Base-by-base conservation (phyloP, 2,888 invertebrate genomes). In the Marronus borbonicus region DNA sequence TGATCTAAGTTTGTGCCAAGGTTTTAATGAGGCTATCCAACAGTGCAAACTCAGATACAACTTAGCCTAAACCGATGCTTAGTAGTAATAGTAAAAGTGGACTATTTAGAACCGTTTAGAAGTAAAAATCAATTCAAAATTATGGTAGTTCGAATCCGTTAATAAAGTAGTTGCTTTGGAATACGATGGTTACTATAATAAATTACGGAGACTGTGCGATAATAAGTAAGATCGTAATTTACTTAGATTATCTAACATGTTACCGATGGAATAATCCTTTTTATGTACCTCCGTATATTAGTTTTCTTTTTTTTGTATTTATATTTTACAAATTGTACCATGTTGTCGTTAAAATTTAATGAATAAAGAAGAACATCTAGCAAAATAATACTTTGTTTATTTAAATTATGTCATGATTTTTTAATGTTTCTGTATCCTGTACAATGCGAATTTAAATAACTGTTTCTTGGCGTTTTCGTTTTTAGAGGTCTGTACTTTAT, bases 1-100 rank as follows among this genome's bases (percentile, higher is more conserved):
- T 10, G 99, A 99, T 88, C 90, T 99, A 75, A 91, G 94, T 0
- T 91, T 99, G 20, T 99, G 99, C 87, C 96, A 97, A 87, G 98
- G 98, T 79, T 99, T 99, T 90, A 99, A 98, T 87, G 98, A 99
- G 88, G 98, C 98, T 76, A 91, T 99, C 80, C 94, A 96, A 85
- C 97, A 98, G 88, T 99, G 99, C 94, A 97, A 97, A 90, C 85
- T 92, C 81, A 92, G 93, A 87, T 92, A 96, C 89, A 93, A 95
- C 92, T 86, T 93, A 87, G 69, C 72, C 20, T 70, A 76, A 55
- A 55, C 12, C 64, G 17, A 50, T 2, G 7, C 49, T 49, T 68
- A 49, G 28, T 50, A 24, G 49, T 68, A 50, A 1, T 68, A 50
- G 7, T 50, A 24, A 10, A 50, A 28, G 50, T 24, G 39, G 36